phyloP scores from a whole-genome alignment of 2,888 invertebrate species.

The Phorcus lineatus region DNA sequence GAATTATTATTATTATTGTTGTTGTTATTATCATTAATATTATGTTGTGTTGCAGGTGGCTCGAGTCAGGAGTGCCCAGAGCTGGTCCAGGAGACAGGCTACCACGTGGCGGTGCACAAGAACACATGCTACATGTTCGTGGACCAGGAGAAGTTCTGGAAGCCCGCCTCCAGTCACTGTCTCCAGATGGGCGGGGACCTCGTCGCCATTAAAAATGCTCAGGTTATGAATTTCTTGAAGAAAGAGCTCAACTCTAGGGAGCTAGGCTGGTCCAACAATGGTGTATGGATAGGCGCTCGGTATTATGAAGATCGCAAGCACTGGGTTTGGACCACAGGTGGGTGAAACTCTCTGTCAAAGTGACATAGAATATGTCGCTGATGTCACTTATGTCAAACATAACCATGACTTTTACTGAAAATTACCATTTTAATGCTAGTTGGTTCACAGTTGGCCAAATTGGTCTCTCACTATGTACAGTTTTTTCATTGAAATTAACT shows the following conservation, averaged over 20 bases:
- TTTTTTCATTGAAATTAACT: too few species aligned
- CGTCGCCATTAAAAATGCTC: constrained; percentile 48
- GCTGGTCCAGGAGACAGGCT: constrained; percentile 36
- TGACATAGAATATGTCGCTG: too few species aligned
- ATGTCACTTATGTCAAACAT: too few species aligned
- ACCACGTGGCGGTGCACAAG: constrained; percentile 40
- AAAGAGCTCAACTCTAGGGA: constrained; percentile 46
- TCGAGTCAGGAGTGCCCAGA: constrained; percentile 39
- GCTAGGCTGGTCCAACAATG: constrained; percentile 60
- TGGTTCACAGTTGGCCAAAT: too few species aligned
- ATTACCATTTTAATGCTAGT: too few species aligned
- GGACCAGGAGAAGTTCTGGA: constrained; percentile 60
- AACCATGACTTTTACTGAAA: too few species aligned
- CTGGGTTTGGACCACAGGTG: constrained; percentile 69
- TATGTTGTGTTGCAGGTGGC: not conserved
- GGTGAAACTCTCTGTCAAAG: not conserved
- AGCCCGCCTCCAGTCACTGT: constrained; percentile 55
- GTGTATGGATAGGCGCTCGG: constrained; percentile 68
- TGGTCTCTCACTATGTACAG: too few species aligned
- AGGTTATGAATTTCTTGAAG: constrained; percentile 61
- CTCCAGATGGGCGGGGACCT: constrained; percentile 64
- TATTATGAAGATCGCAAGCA: constrained; percentile 40
- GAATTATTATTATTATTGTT: too few species aligned
- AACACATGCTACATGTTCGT: constrained; percentile 64
- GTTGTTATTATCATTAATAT: too few species aligned